Evolutionary conservation across 2,797 vertebrate species (phyloP).

Genomic region (Mormyrops boulengeri): DNA sequence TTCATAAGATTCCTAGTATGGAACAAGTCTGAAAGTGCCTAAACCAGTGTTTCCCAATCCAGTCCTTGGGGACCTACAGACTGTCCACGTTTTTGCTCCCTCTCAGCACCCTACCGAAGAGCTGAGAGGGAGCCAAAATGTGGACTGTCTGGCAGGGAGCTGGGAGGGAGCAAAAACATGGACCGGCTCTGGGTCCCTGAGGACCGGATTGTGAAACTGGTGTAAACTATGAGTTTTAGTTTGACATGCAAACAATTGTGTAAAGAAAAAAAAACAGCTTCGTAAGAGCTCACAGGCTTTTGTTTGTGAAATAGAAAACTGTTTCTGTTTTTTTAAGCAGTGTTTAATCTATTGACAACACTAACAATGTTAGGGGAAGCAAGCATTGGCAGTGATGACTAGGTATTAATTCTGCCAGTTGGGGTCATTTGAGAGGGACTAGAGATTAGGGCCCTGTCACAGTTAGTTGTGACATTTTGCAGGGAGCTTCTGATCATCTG

Average conservation of each 20-base stretch:
- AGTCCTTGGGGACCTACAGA: background rate
- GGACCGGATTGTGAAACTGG: background rate
- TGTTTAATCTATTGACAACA: conserved; percentile 53
- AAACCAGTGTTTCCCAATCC: background rate
- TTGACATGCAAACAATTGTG: background rate
- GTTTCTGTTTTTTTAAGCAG: conserved; percentile 36
- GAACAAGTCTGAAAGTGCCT: background rate
- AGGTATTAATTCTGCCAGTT: conserved; percentile 55
- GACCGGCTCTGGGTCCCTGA: background rate
- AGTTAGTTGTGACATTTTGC: conserved; percentile 49
- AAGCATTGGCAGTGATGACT: conserved; percentile 53
- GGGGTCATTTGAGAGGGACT: conserved; percentile 38
- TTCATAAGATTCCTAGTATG: background rate
- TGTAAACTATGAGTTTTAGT: background rate
- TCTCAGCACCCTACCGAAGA: background rate
- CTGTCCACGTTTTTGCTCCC: background rate
- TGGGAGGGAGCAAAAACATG: background rate
- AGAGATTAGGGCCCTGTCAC: conserved; percentile 41
- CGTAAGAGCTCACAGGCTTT: conserved; percentile 13
- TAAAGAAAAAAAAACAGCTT: background rate
- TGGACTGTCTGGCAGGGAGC: background rate
- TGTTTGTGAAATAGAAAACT: conserved; percentile 24
- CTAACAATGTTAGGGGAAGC: conserved; percentile 53
- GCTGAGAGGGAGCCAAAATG: background rate
- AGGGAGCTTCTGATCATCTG: conserved; percentile 18